Base-by-base conservation (phyloP, 2,888 invertebrate genomes). In the Dryocosmus kuriphilus region DNA sequence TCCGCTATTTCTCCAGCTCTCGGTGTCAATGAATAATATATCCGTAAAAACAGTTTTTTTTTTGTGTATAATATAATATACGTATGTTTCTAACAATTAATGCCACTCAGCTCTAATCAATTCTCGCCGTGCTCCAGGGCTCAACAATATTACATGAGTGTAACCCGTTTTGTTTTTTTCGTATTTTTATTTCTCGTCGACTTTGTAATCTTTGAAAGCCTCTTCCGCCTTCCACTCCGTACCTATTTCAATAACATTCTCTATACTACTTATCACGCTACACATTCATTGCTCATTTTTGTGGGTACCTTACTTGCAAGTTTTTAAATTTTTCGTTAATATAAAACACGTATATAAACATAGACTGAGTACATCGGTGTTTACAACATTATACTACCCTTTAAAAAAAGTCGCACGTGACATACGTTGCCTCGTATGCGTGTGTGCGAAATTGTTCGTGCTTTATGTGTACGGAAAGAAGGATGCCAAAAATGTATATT, bases 321-420 rank as follows among this genome's bases (percentile, higher is more conserved):
- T 81, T 76, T 84, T 83, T 79, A 82, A 83, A 71, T 82, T 85
- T 81, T 81, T 85, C 84, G 87, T 88, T 90, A 90, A 90, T 90
- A 90, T 89, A 91, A 91, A 91, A 90, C 90, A 90, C 89, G 90
- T 90, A 90, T 90, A 91, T 90, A 90, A 91, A 91, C 90, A 90
- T 90, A 90, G 89, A 90, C 86, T 89, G 90, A 90, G 88, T 90
- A 90, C 88, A 89, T 89, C 88, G 88, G 88, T 89, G 89, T 89
- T 89, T 89, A 90, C 88, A 90, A 86, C 89, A 81, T 82, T 83
- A 85, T 81, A 79, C 76, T 82, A 85, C 82, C 75, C 74, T 82
- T 87, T 86, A 85, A 88, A 89, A 87, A 87, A 86, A 83, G 80
- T 85, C 73, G 79, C 84, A 80, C 81, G 81, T 83, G 81, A 79